phyloP scores from a whole-genome alignment of 2,113 vertebrate genomes.

The Saccopteryx leptura region DNA sequence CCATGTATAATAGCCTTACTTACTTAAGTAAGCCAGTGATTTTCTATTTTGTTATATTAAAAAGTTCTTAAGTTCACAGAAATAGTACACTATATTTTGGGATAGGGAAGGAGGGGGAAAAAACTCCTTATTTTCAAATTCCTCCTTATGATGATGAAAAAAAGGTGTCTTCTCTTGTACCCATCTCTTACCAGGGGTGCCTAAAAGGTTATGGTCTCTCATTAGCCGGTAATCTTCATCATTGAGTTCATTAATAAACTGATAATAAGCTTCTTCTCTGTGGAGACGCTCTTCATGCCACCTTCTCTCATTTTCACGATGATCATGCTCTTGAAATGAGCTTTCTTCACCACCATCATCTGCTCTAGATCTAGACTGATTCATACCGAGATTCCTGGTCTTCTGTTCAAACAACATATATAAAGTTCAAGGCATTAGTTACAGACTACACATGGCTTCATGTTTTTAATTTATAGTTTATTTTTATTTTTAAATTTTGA shows the following conservation, averaged over 20 bases:
- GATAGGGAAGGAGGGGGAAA: background rate
- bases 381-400: slow-evolving; percentile 83
- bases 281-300: slow-evolving; percentile 96
- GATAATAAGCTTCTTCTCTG: slow-evolving; percentile 98
- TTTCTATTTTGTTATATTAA: slow-evolving; percentile 54
- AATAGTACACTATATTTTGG: background rate
- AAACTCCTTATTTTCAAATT: slow-evolving; percentile 55
- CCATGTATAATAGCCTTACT: background rate
- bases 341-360: slow-evolving; percentile 77
- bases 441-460: background rate
- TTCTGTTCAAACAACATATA: slow-evolving; percentile 74
- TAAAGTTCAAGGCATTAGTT: slow-evolving; percentile 65
- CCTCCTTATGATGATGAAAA: slow-evolving; percentile 8
- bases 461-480: background rate
- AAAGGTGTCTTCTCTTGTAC: background rate
- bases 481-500: background rate
- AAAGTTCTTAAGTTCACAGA: slow-evolving; percentile 27
- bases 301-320: slow-evolving; percentile 90
- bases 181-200: slow-evolving; percentile 94
- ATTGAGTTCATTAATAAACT: slow-evolving; percentile 96
- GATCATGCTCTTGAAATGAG: slow-evolving; percentile 63
- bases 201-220: slow-evolving; percentile 97
- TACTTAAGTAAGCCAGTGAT: slow-evolving; percentile 18
- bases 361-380: slow-evolving; percentile 79
- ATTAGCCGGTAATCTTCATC: slow-evolving; percentile 98